Conservation (phyloP, 2,797 vertebrate species). For the Dendrocincla tyrannina region DNA sequence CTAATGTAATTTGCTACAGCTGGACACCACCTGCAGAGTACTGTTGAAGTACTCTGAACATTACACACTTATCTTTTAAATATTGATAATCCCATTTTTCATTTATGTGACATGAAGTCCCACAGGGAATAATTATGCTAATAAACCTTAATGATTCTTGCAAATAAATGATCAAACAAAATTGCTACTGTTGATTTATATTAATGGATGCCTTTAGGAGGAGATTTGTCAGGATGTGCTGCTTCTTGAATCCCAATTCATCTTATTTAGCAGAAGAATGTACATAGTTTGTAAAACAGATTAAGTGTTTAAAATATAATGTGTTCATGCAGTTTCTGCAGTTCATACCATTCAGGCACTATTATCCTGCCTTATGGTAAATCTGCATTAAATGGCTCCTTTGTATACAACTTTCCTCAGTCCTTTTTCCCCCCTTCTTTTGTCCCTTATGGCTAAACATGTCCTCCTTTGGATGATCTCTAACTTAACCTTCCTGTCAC, state of each 20-base stretch:
- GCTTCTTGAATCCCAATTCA: constrained; percentile 78
- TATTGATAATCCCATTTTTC: constrained; percentile 85
- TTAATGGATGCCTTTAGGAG: constrained; percentile 85
- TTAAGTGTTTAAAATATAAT: constrained; percentile 77
- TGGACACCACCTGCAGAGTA: constrained; percentile 81
- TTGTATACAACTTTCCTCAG: constrained; percentile 22
- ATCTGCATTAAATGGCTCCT: constrained; percentile 58
- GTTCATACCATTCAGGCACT: constrained; percentile 62
- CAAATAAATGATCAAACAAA: constrained; percentile 86
- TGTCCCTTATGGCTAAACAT: not conserved
- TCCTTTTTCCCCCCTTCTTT: not conserved
- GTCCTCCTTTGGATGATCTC: not conserved
- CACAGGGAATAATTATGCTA: constrained; percentile 86
- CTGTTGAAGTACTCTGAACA: constrained; percentile 72
- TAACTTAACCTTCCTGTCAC: not conserved
- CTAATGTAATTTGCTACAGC: constrained; percentile 74
- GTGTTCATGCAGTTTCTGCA: constrained; percentile 68
- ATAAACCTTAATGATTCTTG: constrained; percentile 85
- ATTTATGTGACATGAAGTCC: constrained; percentile 79
- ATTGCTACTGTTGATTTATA: constrained; percentile 85
- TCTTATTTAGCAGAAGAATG: constrained; percentile 78
- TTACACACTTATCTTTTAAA: constrained; percentile 79
- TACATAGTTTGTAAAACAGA: constrained; percentile 76
- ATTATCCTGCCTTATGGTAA: constrained; percentile 70
- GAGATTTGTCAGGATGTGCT: constrained; percentile 77